These are phyloP conservation scores for Coptodon rendalli DNA, from an alignment of 2,113 vertebrate genomes.

Conservation along the genomic window DNA sequence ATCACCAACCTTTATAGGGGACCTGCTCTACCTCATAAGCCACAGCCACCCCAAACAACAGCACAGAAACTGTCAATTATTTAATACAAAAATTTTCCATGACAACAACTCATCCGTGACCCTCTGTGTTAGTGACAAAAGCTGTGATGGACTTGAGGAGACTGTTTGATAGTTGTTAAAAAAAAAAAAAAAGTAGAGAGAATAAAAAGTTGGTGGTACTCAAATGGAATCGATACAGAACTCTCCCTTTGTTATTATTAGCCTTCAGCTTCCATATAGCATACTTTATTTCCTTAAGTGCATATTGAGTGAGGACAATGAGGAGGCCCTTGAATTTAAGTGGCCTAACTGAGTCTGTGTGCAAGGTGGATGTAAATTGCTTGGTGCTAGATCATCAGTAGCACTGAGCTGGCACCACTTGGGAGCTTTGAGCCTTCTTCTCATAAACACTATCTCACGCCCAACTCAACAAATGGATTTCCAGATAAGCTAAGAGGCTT, in stretches of 20 bases:
- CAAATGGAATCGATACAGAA: not conserved
- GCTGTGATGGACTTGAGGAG: not conserved
- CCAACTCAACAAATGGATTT: conserved; percentile 15
- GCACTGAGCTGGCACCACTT: not conserved
- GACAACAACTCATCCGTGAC: not conserved
- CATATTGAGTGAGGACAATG: not conserved
- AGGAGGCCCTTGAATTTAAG: not conserved
- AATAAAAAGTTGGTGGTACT: not conserved
- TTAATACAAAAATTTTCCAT: not conserved
- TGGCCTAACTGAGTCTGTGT: not conserved
- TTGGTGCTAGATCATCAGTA: conserved; percentile 7
- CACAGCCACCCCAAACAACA: not conserved
- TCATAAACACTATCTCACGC: conserved; percentile 12
- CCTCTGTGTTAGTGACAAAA: not conserved
- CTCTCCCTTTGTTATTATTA: not conserved
- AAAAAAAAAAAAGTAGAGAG: not conserved
- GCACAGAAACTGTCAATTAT: not conserved
- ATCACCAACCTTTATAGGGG: not conserved
- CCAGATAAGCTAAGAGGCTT: not conserved
- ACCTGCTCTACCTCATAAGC: not conserved
- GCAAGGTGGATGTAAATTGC: not conserved
- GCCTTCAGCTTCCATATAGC: not conserved
- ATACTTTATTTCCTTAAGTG: not conserved
- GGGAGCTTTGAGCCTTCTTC: conserved; percentile 3
- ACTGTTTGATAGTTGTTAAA: not conserved